Evolutionary conservation across 2,113 vertebrate genomes (phyloP).

Genomic region (Chelonoidis abingdonii): DNA sequence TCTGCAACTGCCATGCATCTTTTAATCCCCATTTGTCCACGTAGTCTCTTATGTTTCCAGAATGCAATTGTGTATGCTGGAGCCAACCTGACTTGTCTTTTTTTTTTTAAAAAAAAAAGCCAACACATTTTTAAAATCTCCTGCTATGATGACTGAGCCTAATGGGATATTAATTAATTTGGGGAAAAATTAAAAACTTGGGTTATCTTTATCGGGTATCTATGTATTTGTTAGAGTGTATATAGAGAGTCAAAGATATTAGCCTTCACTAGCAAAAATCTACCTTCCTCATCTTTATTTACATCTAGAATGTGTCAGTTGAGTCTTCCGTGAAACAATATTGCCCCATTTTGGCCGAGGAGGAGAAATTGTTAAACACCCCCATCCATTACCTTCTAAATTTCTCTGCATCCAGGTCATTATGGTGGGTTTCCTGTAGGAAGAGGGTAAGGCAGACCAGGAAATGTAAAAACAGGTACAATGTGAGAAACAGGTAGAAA

Average conservation of each 20-base stretch:
- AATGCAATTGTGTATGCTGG: neutral
- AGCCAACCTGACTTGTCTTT: neutral
- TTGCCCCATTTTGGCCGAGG: neutral
- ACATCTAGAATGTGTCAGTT: neutral
- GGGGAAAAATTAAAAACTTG: neutral
- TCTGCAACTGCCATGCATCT: neutral
- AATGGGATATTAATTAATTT: neutral
- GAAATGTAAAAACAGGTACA: neutral
- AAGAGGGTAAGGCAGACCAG: neutral
- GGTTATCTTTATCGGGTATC: neutral
- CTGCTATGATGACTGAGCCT: neutral
- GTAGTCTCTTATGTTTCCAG: neutral
- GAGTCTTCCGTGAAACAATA: neutral
- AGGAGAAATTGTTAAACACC: neutral
- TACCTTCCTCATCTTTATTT: neutral
- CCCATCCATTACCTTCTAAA: neutral
- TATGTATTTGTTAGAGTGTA: neutral
- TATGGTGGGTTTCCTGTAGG: neutral
- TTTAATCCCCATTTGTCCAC: neutral
- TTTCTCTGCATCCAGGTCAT: neutral
- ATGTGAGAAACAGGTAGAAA: neutral
- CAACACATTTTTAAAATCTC: neutral
- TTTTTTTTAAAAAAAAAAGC: neutral
- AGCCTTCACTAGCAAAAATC: no score
- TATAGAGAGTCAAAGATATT: neutral